Conservation (phyloP, 2,888 invertebrate species). For the Protula sp. region DNA sequence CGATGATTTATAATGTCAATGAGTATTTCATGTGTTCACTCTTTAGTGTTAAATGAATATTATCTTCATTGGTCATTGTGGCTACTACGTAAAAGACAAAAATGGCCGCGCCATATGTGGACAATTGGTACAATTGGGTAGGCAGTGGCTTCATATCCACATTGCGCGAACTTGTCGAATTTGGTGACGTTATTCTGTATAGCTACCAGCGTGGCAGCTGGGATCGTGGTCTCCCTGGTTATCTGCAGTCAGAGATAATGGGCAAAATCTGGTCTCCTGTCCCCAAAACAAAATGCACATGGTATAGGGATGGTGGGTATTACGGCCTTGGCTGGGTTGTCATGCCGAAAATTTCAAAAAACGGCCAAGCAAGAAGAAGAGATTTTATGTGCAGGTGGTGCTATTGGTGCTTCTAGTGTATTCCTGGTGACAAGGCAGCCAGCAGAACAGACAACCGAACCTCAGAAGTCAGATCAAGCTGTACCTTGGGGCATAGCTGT, state of each 20-base stretch:
- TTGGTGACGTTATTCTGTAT: conserved; percentile 59
- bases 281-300: conserved; percentile 20
- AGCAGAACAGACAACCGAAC: not conserved
- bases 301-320: conserved; percentile 24
- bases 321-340: conserved; percentile 58
- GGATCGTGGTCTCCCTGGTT: conserved; percentile 20
- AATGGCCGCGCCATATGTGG: conserved; percentile 58
- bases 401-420: conserved; percentile 59
- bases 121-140: conserved; percentile 62
- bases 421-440: conserved; percentile 55
- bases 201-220: conserved; percentile 57
- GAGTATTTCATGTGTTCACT: too few relatives aligned
- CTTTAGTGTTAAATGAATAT: too few relatives aligned
- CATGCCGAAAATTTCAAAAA: not conserved
- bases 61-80: conserved; percentile 33
- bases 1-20: too few relatives aligned
- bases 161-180: conserved; percentile 56
- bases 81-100: conserved; percentile 54
- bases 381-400: conserved; percentile 58
- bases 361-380: conserved; percentile 33
- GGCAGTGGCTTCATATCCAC: conserved; percentile 62
- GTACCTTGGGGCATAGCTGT: conserved; percentile 57
- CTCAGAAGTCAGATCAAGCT: not conserved
- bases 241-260: conserved; percentile 52
- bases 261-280: conserved; percentile 53